Evolutionary conservation across 1,140 invertebrate species (phyloP).

Genomic region (Danaus melanippus): DNA sequence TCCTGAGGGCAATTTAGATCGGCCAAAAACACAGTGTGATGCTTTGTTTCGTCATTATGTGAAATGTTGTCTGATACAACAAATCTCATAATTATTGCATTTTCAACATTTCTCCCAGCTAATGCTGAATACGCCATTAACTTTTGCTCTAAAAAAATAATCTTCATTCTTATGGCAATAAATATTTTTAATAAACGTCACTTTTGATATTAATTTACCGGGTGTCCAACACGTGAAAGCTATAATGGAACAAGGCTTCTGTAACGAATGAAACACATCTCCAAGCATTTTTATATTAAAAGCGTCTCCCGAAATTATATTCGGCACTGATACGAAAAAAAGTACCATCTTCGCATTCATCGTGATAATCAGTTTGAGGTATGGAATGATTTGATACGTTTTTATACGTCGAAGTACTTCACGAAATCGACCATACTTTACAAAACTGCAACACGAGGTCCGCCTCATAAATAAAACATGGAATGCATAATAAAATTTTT

Average conservation of each 20-base stretch:
- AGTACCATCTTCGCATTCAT: conserved; percentile 9
- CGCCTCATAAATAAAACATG: too few species aligned
- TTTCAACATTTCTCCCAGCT: conserved; percentile 11
- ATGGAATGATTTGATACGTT: too few species aligned
- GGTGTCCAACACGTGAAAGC: conserved; percentile 34
- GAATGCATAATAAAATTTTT: too few species aligned
- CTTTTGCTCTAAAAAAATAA: too few species aligned
- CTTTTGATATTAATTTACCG: conserved; percentile 26
- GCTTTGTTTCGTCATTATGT: conserved; percentile 20
- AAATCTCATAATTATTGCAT: conserved; percentile 25
- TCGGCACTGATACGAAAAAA: conserved; percentile 11
- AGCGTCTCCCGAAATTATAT: conserved; percentile 10
- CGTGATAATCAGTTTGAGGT: conserved; percentile 5
- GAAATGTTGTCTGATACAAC: conserved; percentile 13
- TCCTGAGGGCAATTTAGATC: conserved; percentile 37
- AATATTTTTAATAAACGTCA: neutral
- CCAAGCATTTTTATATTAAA: conserved; percentile 22
- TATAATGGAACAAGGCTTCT: conserved; percentile 31
- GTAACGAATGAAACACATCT: conserved; percentile 30
- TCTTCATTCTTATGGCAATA: too few species aligned
- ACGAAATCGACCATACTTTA: too few species aligned
- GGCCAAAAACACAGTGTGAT: conserved; percentile 33
- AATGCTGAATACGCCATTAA: conserved; percentile 19
- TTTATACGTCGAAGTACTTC: too few species aligned
- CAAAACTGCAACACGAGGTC: too few species aligned